Percentiles rank a stretch among this genome's conserved stretches.
phyloP scores from a whole-genome alignment of 2,113 vertebrate species.

The Myrmecophaga tridactyla region DNA sequence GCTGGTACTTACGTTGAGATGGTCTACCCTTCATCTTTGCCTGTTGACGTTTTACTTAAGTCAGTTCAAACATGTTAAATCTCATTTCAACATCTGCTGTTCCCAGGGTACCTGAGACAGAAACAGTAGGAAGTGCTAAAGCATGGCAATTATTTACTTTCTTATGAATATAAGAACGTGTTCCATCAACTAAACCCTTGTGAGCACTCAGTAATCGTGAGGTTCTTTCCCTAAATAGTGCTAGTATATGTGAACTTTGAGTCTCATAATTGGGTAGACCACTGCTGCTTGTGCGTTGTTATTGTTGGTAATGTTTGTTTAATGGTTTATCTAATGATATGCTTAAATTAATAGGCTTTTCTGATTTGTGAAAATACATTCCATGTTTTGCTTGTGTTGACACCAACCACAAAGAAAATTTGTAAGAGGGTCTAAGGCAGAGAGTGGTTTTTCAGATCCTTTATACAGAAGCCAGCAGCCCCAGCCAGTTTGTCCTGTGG shows the following conservation, averaged over 20 bases:
- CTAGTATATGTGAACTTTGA: background rate
- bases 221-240: background rate
- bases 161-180: background rate
- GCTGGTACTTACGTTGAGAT: background rate
- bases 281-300: background rate
- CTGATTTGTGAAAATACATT: background rate
- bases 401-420: background rate
- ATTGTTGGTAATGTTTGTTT: background rate
- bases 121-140: background rate
- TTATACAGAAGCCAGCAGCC: background rate
- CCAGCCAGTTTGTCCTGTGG: background rate
- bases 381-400: background rate
- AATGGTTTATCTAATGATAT: background rate
- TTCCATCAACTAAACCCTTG: background rate
- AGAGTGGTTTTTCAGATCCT: background rate
- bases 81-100: background rate
- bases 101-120: background rate
- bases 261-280: background rate
- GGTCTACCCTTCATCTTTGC: background rate
- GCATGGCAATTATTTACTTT: background rate
- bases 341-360: background rate
- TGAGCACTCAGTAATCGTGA: background rate
- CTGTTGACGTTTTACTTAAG: background rate
- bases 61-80: constrained; percentile 2
- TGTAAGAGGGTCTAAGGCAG: background rate